Evolutionary conservation across 2,888 invertebrate species (phyloP).

Genomic region (Lasioglossum vierecki): DNA sequence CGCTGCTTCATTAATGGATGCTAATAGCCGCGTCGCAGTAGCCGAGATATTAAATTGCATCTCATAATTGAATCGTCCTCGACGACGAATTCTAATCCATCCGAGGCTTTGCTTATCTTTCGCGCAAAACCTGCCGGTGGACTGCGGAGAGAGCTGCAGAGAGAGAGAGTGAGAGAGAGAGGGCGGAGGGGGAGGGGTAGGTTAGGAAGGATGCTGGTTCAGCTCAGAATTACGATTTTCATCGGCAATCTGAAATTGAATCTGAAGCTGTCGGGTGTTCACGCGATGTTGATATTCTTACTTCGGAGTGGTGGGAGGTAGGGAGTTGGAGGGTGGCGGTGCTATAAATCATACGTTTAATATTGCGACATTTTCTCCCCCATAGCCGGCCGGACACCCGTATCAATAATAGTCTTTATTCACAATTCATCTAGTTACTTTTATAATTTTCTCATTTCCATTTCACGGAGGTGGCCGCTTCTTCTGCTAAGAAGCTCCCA

Average conservation of each 20-base stretch:
- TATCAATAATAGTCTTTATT: slow-evolving; percentile 79
- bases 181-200: background rate
- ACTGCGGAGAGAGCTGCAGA: background rate
- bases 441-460: slow-evolving; percentile 82
- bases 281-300: slow-evolving; percentile 33
- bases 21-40: slow-evolving; percentile 1
- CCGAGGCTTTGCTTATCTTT: slow-evolving; percentile 42
- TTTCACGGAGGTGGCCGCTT: slow-evolving; percentile 75
- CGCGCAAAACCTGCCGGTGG: background rate
- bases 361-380: slow-evolving; percentile 48
- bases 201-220: background rate
- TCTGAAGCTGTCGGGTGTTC: slow-evolving; percentile 29
- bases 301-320: background rate
- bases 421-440: slow-evolving; percentile 79
- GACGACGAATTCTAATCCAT: slow-evolving; percentile 31
- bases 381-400: slow-evolving; percentile 50
- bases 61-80: slow-evolving; percentile 44
- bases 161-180: background rate
- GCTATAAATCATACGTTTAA: slow-evolving; percentile 65
- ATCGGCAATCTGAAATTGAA: slow-evolving; percentile 52
- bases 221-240: slow-evolving; percentile 42
- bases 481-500: slow-evolving; percentile 76
- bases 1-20: slow-evolving; percentile 17
- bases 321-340: background rate
- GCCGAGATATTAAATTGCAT: slow-evolving; percentile 35